A percentile compares a stretch with the other conserved stretches of the same genome.
phyloP scores from a whole-genome alignment of 30 jellyfish, hydroid and myxozoan genomes.

The Aurelia aurita complex sp. Pacific region DNA sequence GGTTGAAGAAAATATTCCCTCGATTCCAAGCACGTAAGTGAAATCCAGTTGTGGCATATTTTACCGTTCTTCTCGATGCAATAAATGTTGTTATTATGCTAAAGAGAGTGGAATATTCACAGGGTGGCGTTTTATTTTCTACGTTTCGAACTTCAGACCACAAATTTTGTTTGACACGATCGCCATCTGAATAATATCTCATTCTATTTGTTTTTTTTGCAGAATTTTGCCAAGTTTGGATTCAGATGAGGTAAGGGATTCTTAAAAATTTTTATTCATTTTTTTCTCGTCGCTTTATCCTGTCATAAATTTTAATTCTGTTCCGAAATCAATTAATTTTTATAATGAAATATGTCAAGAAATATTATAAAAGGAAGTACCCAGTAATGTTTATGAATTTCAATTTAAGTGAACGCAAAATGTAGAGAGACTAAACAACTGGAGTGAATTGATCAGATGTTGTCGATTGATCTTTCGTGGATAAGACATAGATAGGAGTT shows the following conservation, averaged over 20 bases:
- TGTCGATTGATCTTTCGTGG: too few relatives aligned
- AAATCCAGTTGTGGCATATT: constrained; percentile 7
- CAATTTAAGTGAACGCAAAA: too few relatives aligned
- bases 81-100: too few relatives aligned
- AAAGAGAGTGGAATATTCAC: neutral
- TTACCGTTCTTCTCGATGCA: neutral
- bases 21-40: constrained; percentile 87
- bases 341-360: neutral
- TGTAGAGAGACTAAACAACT: too few relatives aligned
- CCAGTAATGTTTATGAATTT: too few relatives aligned
- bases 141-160: too few relatives aligned
- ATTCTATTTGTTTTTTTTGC: neutral
- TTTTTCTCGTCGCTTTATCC: neutral
- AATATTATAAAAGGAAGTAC: too few relatives aligned
- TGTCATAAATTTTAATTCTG: neutral
- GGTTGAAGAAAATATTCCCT: constrained; percentile 96
- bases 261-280: neutral
- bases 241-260: constrained; percentile 83
- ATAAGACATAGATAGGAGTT: too few relatives aligned
- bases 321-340: neutral
- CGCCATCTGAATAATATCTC: neutral
- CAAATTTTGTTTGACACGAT: too few relatives aligned
- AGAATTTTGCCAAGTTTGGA: constrained; percentile 86
- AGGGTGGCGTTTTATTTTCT: neutral
- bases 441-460: too few relatives aligned